Base-by-base conservation (phyloP, 2,797 vertebrate genomes). In the Enteromius anoplus region DNA sequence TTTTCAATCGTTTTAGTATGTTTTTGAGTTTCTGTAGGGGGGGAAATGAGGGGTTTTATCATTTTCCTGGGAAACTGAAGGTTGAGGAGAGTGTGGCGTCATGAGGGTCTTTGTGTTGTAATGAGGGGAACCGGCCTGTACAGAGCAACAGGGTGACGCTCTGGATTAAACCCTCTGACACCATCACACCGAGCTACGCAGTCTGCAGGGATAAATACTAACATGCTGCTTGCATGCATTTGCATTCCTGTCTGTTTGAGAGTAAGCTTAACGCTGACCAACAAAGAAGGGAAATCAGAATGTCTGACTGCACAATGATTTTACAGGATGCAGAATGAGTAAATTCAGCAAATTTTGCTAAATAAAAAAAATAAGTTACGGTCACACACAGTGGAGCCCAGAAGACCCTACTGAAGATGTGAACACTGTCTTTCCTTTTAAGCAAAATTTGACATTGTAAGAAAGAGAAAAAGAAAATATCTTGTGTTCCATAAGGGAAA, bases 21-120 rank as follows among this genome's bases (percentile, higher is more conserved):
- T 82, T 93, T 92, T 92, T 92, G 94, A 91, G 93, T 93, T 94
- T 95, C 93, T 95, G 1, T 81, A 11, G 4, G 76, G 51, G 95
- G 88, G 85, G 84, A 86, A 70, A 85, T 85, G 78, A 81, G 42
- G 93, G 88, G 88, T 70, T 66, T 94, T 91, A 91, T 91, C 89
- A 91, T 91, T 89, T 95, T 95, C 95, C 95, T 95, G 95, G 96
- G 96, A 95, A 95, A 90, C 82, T 92, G 73, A 80, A 81, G 84
- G 62, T 65, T 91, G 85, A 80, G 81, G 86, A 81, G 81, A 45
- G 80, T 79, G 93, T 91, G 90, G 91, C 93, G 93, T 93, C 91
- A 86, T 90, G 84, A 81, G 69, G 91, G 95, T 96, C 94, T 94
- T 87, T 93, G 92, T 86, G 88, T 93, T 88, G 91, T 97, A 97